Base-by-base conservation (phyloP, 23 tunicate species). In the Ascidia mentula region DNA sequence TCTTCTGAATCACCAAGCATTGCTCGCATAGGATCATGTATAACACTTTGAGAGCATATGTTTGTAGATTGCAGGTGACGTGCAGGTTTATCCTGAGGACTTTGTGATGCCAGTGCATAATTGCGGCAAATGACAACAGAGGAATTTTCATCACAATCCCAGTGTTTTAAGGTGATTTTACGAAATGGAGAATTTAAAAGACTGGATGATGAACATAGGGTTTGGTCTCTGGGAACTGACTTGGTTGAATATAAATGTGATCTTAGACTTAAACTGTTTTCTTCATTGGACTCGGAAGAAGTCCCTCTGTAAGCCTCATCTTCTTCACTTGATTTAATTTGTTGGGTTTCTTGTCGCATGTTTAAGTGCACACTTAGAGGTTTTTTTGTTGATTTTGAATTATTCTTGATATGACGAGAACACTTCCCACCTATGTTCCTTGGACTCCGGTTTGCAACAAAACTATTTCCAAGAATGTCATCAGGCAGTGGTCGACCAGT, bases 181-280 rank as follows among this genome's bases (percentile, higher is more conserved):
- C 13, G 22, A 53, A 53, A 53, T 53, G 65, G 65, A 9, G 65
- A 53, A 5, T 26, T 20, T 53, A 53, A 53, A 9, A 20, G 7
- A 9, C 24, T 53, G 22, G 65, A 20, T 6, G 65, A 28, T 5
- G 65, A 53, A 53, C 22, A 53, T 20, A 9, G 65, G 7, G 1
- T 26, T 26, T 53, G 22, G 65, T 6, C 13, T 20, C 13, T 6
- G 65, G 12, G 2, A 53, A 6, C 65, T 9, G 65, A 26, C 24
- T 26, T 26, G 1, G 24, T 1, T 5, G 65, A 9, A 53, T 53
- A 28, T 20, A 53, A 28, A 53, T 53, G 65, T 53, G 65, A 53
- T 9, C 65, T 53, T 53, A 53, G 24, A 53, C 65, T 53, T 53
- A 53, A 53, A 53, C 65, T 53, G 65, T 53, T 53, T 9, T 53